Evolutionary conservation across 2,888 invertebrate species (phyloP).

Genomic region (Agrotis clavis): DNA sequence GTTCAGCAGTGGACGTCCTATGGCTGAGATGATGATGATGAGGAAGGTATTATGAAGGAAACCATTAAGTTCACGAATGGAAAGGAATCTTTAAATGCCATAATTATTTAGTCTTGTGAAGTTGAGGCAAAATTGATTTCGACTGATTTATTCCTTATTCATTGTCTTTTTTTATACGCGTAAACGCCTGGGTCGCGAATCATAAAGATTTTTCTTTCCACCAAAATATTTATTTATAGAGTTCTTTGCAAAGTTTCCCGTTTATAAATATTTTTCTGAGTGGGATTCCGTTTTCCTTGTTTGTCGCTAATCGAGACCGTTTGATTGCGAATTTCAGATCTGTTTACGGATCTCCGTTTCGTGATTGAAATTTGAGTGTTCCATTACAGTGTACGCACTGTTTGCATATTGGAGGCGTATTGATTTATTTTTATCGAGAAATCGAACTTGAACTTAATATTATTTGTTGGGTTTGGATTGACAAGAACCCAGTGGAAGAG

Average conservation of each 20-base stretch:
- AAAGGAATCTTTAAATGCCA: too few species aligned
- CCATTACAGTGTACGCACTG: slow-evolving; percentile 48
- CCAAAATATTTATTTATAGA: neutral
- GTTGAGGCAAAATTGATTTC: too few species aligned
- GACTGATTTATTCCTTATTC: too few species aligned
- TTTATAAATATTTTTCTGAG: neutral
- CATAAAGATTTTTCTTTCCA: too few species aligned
- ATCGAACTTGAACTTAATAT: slow-evolving; percentile 10
- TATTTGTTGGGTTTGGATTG: neutral
- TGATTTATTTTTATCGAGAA: slow-evolving; percentile 20
- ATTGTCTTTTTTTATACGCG: too few species aligned
- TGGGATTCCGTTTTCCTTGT: slow-evolving; percentile 53
- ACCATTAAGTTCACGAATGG: too few species aligned
- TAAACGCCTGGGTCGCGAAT: too few species aligned
- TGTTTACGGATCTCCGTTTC: slow-evolving; percentile 65
- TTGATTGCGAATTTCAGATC: slow-evolving; percentile 52
- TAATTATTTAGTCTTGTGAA: too few species aligned
- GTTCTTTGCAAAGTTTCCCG: neutral
- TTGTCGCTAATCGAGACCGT: slow-evolving; percentile 57
- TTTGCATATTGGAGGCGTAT: slow-evolving; percentile 33
- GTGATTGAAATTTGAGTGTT: slow-evolving; percentile 71
- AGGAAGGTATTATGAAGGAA: too few species aligned
- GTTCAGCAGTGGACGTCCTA: too few species aligned
- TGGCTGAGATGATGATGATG: too few species aligned
- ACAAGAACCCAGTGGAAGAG: too few species aligned